A percentile compares a stretch with the other conserved stretches of the same genome.
These are phyloP conservation scores for Clupea harengus DNA, from an alignment of 2,113 vertebrate species.

Conservation along the genomic window DNA sequence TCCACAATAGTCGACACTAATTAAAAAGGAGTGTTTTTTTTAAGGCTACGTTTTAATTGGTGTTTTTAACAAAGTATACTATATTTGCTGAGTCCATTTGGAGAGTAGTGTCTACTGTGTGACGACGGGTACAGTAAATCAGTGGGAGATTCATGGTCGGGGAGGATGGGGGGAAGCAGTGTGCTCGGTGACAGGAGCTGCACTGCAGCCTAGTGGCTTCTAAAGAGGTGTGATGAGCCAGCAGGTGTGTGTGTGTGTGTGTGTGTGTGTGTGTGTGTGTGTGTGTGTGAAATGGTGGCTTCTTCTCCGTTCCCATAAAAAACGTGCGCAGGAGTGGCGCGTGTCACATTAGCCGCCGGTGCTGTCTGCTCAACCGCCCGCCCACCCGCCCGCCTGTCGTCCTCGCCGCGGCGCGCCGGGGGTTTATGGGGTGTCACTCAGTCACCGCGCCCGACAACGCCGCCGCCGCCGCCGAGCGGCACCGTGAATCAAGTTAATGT, in stretches of 20 bases:
- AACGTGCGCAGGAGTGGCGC: constrained; percentile 39
- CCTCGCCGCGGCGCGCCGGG: constrained; percentile 61
- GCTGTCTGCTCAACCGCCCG: constrained; percentile 45
- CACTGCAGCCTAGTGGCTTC: too few species aligned
- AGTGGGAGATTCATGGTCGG: not conserved
- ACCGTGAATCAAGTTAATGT: constrained; percentile 75
- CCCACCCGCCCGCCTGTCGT: constrained; percentile 20
- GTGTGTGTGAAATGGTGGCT: too few species aligned
- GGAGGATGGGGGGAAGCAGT: not conserved
- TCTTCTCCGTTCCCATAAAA: constrained; percentile 53
- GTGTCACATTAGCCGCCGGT: constrained; percentile 66
- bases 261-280: not conserved
- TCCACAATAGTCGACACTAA: not conserved
- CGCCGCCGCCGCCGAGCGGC: not conserved
- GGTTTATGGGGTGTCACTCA: constrained; percentile 76
- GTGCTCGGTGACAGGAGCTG: not conserved
- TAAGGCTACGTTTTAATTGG: not conserved
- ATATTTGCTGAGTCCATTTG: not conserved
- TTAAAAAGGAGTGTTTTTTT: not conserved
- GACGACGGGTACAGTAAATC: not conserved
- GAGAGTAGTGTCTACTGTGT: not conserved
- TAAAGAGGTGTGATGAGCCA: too few species aligned
- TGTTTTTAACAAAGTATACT: not conserved
- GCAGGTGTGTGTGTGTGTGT: not conserved
- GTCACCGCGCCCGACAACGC: constrained; percentile 41